phyloP scores from a whole-genome alignment of 1,140 invertebrate species.

The Wiebesia pumilae region DNA sequence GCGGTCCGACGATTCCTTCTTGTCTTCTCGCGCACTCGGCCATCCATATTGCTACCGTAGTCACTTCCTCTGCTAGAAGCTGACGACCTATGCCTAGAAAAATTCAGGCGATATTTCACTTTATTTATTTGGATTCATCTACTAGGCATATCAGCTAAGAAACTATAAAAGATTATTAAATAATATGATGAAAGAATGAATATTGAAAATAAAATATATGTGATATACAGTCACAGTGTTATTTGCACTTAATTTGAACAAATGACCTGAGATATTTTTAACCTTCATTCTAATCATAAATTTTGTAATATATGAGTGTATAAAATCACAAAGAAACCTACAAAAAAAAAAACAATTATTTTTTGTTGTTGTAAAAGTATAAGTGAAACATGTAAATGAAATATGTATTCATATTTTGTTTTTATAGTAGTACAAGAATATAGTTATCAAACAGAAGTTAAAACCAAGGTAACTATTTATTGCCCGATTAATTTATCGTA shows the following conservation, averaged over 20 bases:
- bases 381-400: too few relatives aligned
- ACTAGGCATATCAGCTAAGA: neutral
- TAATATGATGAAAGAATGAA: neutral
- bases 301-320: neutral
- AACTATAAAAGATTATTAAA: neutral
- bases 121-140: neutral
- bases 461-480: neutral
- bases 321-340: neutral
- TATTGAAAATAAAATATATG: neutral
- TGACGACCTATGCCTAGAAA: constrained; percentile 67
- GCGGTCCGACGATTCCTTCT: constrained; percentile 70
- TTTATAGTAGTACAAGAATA: too few relatives aligned
- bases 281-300: neutral
- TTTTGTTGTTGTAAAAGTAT: too few relatives aligned
- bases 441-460: too few relatives aligned
- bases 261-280: neutral
- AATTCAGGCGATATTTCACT: neutral
- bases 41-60: constrained; percentile 68
- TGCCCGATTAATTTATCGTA: neutral
- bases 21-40: constrained; percentile 70
- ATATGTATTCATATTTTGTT: too few relatives aligned
- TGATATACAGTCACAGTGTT: neutral
- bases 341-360: too few relatives aligned
- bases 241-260: neutral
- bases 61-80: constrained; percentile 65